Conservation (phyloP, 2,113 vertebrate species). For the Pseudorhombus dupliciocellatus region DNA sequence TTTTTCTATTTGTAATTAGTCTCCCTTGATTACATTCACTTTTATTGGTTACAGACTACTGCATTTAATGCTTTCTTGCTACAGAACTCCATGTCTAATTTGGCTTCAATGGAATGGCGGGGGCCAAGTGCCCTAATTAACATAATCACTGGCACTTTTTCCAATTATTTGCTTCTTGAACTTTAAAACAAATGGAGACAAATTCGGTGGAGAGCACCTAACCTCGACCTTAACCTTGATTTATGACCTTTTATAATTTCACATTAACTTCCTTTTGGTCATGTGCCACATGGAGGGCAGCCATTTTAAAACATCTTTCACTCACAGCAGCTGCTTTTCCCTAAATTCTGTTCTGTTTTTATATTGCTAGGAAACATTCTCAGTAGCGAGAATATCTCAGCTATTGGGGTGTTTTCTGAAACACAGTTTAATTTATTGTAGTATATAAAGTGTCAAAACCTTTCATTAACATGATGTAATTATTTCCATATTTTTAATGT, state of each 20-base stretch:
- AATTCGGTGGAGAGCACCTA: constrained; percentile 2
- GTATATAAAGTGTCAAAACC: background rate
- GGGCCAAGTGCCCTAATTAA: constrained; percentile 30
- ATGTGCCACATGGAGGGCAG: constrained; percentile 4
- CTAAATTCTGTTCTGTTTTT: background rate
- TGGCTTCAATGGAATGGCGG: background rate
- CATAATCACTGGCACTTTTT: constrained; percentile 30
- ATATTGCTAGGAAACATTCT: background rate
- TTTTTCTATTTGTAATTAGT: constrained; percentile 36
- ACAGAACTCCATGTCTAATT: constrained; percentile 19
- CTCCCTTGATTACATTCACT: constrained; percentile 18
- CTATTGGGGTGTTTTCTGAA: background rate
- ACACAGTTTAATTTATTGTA: background rate
- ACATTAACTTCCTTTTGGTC: constrained; percentile 24
- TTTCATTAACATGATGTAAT: background rate
- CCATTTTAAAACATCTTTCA: constrained; percentile 6
- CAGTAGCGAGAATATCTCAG: background rate
- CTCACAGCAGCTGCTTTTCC: background rate
- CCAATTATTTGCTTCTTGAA: constrained; percentile 33
- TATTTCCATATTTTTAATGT: background rate
- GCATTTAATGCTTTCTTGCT: constrained; percentile 35
- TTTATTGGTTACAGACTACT: constrained; percentile 34
- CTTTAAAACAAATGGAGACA: constrained; percentile 13
- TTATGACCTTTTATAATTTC: constrained; percentile 8
- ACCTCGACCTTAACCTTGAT: constrained; percentile 34